Base-by-base conservation (phyloP, 2,888 invertebrate species). In the Craniophora ligustri region DNA sequence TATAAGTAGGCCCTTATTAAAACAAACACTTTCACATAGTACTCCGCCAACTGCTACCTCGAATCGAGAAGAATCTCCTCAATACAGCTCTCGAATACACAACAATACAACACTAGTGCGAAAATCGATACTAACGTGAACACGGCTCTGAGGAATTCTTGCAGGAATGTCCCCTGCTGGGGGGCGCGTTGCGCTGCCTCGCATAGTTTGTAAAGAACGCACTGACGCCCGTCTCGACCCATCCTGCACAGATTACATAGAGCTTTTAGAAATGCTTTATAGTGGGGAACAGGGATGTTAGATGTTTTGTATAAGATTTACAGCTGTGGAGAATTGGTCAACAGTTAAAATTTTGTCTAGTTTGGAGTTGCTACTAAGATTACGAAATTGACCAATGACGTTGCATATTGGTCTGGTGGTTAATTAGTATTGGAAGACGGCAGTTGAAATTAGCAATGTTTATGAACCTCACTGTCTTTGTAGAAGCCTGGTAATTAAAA, bases 121-220 rank as follows among this genome's bases (percentile, higher is more conserved):
- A 66, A 69, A 59, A 70, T 70, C 71, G 41, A 73, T 79, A 92
- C 94, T 94, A 84, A 96, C 96, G 95, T 95, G 85, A 96, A 96
- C 63, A 96, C 89, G 53, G 94, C 93, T 79, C 95, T 93, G 7
- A 95, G 84, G 49, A 96, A 94, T 89, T 96, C 96, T 61, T 95
- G 93, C 65, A 95, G 87, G 84, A 96, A 96, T 73, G 94, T 92
- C 36, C 95, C 95, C 66, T 94, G 94, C 55, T 77, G 73, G 23
- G 70, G 67, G 11, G 79, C 59, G 15, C 68, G 59, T 60, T 85
- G 84, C 55, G 94, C 95, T 14, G 95, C 92, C 79, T 95, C 94
- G 84, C 96, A 96, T 81, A 96, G 93, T 73, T 95, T 94, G 80
- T 94, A 95, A 73, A 95, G 92, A 61, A 96, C 93, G 87, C 96